Base-by-base conservation (phyloP, 2,888 invertebrate species). In the Parnassius apollo region DNA sequence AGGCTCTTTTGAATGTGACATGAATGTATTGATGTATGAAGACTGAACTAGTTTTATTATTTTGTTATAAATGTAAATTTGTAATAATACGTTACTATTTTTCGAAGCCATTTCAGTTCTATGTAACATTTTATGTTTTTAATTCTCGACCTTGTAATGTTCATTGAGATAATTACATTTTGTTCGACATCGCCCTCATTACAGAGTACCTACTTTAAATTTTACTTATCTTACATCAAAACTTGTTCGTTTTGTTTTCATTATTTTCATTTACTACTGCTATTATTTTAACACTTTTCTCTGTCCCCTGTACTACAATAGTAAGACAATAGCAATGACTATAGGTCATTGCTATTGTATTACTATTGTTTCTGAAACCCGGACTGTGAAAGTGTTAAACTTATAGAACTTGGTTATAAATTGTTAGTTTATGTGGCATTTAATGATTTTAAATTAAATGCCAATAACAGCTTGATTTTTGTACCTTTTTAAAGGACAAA, bases 11-110 rank as follows among this genome's bases (percentile, higher is more conserved):
- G 51, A 60, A 59, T 65, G 66, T 75, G 77, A 74, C 72, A 58
- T 66, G 69, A 65, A 59, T 79, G 77, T 73, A 73, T 75, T 68
- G 70, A 76, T 75, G 83, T 81, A 81, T 86, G 89, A 90, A 90
- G 90, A 90, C 89, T 91, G 90, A 90, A 70, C 71, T 80, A 81
- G 75, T 76, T 84, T 80, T 83, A 86, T 78, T 78, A 75, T 78
- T 75, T 79, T 77, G 76, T 82, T 82, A 76, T 80, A 78, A 75
- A 71, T 78, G 74, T 78, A 76, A 74, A 70, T 73, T 69, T 75
- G 74, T 70, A 65, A 75, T 75, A 71, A 76, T 75, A 72, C 68
- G 70, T 68, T 68, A 57, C 61, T 64, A 68, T 71, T 64, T 72
- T 71, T 70, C 66, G 12, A 61, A 69, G 69, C 25, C 62, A 45